Percentiles rank a stretch among this genome's conserved stretches.
phyloP scores from a whole-genome alignment of 2,113 vertebrate species.

The Chaetops frenatus region DNA sequence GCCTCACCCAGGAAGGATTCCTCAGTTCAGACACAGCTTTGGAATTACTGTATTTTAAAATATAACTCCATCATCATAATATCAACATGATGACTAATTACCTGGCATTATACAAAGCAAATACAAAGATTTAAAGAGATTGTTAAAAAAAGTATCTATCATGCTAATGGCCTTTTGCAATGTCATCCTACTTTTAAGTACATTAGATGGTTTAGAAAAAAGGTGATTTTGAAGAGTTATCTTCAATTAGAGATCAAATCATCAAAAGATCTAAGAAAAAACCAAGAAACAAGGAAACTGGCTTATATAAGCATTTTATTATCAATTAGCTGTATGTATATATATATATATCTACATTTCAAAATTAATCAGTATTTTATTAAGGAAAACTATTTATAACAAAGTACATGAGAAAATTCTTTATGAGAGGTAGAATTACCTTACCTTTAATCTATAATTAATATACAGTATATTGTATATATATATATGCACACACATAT shows the following conservation, averaged over 20 bases:
- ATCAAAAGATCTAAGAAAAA: neutral
- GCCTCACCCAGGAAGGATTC: neutral
- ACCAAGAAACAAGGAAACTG: neutral
- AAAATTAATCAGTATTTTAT: slow-evolving; percentile 67
- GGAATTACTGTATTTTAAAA: neutral
- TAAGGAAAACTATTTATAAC: slow-evolving; percentile 70
- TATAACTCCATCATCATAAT: neutral
- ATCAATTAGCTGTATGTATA: slow-evolving; percentile 55
- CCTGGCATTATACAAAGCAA: neutral
- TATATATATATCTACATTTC: slow-evolving; percentile 45
- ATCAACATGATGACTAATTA: neutral
- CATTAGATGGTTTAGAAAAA: neutral
- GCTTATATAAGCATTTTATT: slow-evolving; percentile 63
- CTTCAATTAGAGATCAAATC: neutral
- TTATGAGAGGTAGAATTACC: slow-evolving; percentile 71
- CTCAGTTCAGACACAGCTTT: neutral
- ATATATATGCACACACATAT: slow-evolving; percentile 55
- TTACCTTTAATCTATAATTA: slow-evolving; percentile 57
- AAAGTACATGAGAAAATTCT: slow-evolving; percentile 70
- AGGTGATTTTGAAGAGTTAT: neutral
- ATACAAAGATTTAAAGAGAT: neutral
- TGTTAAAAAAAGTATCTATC: neutral
- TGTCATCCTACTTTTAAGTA: neutral
- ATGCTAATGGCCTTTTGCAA: neutral
- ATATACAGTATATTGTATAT: slow-evolving; percentile 62